phyloP scores from a whole-genome alignment of 2,888 invertebrate species.

The Lasioglossum leucozonium region DNA sequence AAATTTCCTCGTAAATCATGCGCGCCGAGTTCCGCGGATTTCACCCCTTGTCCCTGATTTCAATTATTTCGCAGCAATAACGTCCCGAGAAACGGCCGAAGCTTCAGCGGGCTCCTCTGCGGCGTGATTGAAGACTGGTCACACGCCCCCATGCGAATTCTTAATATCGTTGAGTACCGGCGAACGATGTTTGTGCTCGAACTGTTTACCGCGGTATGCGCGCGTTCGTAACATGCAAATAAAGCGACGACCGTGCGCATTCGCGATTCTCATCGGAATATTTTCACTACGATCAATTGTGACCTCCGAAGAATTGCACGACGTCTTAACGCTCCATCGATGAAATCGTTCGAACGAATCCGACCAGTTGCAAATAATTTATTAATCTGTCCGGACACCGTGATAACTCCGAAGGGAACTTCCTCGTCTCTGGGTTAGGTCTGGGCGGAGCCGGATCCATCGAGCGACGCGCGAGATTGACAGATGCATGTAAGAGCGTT shows the following conservation, averaged over 20 bases:
- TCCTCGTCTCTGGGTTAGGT: neutral
- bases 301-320: no score
- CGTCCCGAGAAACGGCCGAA: neutral
- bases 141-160: no score
- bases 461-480: conserved; percentile 3
- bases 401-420: neutral
- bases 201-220: no score
- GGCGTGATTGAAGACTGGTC: neutral
- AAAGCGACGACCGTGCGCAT: no score
- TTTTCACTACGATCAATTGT: no score
- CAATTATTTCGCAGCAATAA: neutral
- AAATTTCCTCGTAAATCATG: conserved; percentile 46
- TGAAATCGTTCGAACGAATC: no score
- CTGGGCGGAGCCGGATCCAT: neutral
- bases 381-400: neutral
- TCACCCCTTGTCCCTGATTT: neutral
- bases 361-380: no score
- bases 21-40: neutral
- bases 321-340: no score
- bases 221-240: no score
- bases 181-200: neutral
- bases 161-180: neutral
- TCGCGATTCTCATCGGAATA: no score
- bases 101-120: neutral
- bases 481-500: neutral